Percentiles rank a stretch among this genome's conserved stretches.
phyloP scores from a whole-genome alignment of 2,797 vertebrate species.

The Trachurus trachurus region DNA sequence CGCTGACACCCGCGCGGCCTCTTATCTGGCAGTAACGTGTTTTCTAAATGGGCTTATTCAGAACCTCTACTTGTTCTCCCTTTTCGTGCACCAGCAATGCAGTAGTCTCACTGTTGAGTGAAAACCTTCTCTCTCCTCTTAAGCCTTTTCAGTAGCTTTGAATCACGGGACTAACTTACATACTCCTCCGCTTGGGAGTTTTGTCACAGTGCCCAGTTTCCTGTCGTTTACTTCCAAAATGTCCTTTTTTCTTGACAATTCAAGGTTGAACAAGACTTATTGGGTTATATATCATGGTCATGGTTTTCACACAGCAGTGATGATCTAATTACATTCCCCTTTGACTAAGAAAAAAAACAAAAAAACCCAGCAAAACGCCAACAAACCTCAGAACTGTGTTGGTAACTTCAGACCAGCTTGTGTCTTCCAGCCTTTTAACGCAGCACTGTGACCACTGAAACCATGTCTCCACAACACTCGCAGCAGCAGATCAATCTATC shows the following conservation, averaged over 20 bases:
- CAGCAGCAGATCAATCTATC: not conserved
- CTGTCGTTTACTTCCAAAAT: not conserved
- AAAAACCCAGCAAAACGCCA: conserved; percentile 22
- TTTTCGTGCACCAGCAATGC: conserved; percentile 30
- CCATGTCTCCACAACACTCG: conserved; percentile 13
- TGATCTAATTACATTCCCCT: conserved; percentile 17
- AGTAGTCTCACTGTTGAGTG: conserved; percentile 28
- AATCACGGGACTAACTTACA: too few species aligned
- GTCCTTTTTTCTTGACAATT: conserved; percentile 2
- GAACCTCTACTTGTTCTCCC: not conserved
- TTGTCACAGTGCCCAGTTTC: rapidly evolving
- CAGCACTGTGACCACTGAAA: conserved; percentile 46
- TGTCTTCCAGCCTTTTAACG: conserved; percentile 53
- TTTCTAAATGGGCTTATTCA: not conserved
- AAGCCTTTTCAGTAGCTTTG: not conserved
- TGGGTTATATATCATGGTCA: not conserved
- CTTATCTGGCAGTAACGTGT: not conserved
- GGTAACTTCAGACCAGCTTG: conserved; percentile 16
- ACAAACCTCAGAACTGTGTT: conserved; percentile 24
- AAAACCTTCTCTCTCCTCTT: conserved; percentile 9
- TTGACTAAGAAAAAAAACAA: not conserved
- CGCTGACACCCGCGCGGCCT: not conserved
- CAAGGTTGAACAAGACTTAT: not conserved
- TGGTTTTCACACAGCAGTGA: conserved; percentile 16
- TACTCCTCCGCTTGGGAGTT: too few species aligned